Percentiles rank a stretch among this genome's conserved stretches.
These are phyloP conservation scores for Oscheius sp. DNA, from an alignment of 1,140 invertebrate species.

Conservation along the genomic window DNA sequence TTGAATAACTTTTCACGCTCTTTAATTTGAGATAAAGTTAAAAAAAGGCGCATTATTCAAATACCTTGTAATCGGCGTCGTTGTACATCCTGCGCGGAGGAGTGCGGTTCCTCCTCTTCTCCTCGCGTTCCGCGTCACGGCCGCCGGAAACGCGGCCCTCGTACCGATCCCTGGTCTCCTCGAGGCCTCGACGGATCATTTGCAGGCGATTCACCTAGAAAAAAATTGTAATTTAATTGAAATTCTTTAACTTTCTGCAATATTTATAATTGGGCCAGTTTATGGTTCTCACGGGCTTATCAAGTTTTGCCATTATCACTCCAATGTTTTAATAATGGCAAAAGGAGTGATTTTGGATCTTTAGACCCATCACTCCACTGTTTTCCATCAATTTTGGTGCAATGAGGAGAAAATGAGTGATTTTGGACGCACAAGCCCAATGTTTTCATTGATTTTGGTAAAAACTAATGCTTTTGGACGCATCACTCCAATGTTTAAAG, in stretches of 20 bases:
- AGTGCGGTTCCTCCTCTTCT: neutral
- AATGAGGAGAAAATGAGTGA: conserved; percentile 1
- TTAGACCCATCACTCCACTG: too few species aligned
- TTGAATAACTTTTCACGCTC: too few species aligned
- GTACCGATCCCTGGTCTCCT: conserved; percentile 5
- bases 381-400: neutral
- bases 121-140: neutral
- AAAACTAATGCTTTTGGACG: too few species aligned
- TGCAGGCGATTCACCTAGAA: conserved; percentile 23
- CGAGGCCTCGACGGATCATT: conserved; percentile 15
- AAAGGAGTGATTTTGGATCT: too few species aligned
- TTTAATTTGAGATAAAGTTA: neutral
- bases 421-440: neutral
- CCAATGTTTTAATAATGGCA: too few species aligned
- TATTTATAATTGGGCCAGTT: too few species aligned
- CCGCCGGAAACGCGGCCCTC: neutral
- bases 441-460: too few species aligned
- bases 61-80: neutral
- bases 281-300: too few species aligned
- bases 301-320: too few species aligned
- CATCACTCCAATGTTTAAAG: too few species aligned
- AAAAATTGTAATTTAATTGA: neutral
- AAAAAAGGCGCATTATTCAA: neutral
- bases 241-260: too few species aligned
- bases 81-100: neutral